These are phyloP conservation scores for Caenorhabditis sp. DNA, from an alignment of 2,888 invertebrate species.

Conservation along the genomic window DNA sequence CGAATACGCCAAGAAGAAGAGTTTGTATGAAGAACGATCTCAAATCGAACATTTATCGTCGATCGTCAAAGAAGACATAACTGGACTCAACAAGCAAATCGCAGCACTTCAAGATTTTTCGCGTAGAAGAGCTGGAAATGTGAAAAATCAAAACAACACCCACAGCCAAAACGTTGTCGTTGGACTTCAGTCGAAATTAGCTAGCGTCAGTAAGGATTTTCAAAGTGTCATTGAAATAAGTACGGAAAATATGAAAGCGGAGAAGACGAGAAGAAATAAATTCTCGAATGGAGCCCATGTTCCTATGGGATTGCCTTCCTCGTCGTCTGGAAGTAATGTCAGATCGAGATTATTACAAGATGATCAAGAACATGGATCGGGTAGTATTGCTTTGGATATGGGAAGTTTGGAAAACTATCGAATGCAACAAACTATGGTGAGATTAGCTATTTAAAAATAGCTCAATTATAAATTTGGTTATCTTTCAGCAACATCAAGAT, in stretches of 20 bases:
- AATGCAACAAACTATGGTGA: conserved; percentile 47
- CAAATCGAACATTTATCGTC: conserved; percentile 97
- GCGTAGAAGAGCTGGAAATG: conserved; percentile 27
- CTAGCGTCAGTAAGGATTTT: conserved; percentile 95
- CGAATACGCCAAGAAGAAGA: conserved; percentile 89
- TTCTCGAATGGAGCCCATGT: conserved; percentile 74
- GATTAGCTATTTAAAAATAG: no score
- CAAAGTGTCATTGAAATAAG: conserved; percentile 95
- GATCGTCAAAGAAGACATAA: conserved; percentile 94
- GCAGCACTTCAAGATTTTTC: conserved; percentile 78
- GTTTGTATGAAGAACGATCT: conserved; percentile 93
- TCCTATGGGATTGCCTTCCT: conserved; percentile 72
- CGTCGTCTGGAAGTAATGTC: conserved; percentile 72
- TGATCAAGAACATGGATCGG: conserved; percentile 73
- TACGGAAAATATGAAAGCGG: conserved; percentile 95
- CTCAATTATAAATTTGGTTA: neutral
- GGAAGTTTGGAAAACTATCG: conserved; percentile 75
- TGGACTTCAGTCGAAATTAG: conserved; percentile 84
- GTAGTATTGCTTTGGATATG: conserved; percentile 86
- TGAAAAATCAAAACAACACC: conserved; percentile 37
- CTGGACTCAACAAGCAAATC: conserved; percentile 93
- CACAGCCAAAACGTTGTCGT: conserved; percentile 82
- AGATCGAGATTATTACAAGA: conserved; percentile 75
- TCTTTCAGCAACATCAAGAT: conserved; percentile 15
- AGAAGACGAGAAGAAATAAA: conserved; percentile 90